Base-by-base conservation (phyloP, 2,888 invertebrate genomes). In the Synergus gifuensis region DNA sequence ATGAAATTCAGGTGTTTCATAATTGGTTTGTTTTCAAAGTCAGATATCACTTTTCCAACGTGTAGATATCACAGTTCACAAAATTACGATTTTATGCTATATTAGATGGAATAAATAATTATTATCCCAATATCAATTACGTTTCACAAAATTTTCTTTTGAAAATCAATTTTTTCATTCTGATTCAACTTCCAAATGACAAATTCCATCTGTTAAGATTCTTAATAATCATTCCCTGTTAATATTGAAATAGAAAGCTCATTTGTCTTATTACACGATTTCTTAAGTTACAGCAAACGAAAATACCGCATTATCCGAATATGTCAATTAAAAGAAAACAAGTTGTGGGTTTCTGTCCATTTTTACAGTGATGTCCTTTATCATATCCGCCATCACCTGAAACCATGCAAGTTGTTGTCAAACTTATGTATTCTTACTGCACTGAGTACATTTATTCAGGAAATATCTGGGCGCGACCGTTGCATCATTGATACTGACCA, bases 391-490 rank as follows among this genome's bases (percentile, higher is more conserved):
- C 11, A 73, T 28, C 49, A 54, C 49, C 9, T 28, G 28, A 69
- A 46, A 46, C 2, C 16, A 22, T 7, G n/a, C 9, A 28, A 4
- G 16, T n/a, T 78, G 73, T 76, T 83, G 76, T 78, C 76, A 79
- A 81, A 76, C 81, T 78, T 62, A 79, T 78, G 58, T 78, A 81
- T 81, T 62, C 77, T 84, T 82, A 82, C 81, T 78, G 82, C 79
- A 81, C 42, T 63, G 78, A 66, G 63, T 79, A 76, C 79, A 88
- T 90, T 89, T 89, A 90, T 90, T 91, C 88, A 90, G 90, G 89
- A 91, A 90, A 91, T 90, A 90, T 88, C 88, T 87, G 87, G 87
- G 88, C 87, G 89, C 86, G 86, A 85, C 81, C 79, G 86, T 91
- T 91, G 87, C 91, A 83, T 88, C 90, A 91, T 76, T 76, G 69